These are phyloP conservation scores for Camelus dromedarius DNA, from an alignment of 2,113 vertebrate species.

Conservation along the genomic window DNA sequence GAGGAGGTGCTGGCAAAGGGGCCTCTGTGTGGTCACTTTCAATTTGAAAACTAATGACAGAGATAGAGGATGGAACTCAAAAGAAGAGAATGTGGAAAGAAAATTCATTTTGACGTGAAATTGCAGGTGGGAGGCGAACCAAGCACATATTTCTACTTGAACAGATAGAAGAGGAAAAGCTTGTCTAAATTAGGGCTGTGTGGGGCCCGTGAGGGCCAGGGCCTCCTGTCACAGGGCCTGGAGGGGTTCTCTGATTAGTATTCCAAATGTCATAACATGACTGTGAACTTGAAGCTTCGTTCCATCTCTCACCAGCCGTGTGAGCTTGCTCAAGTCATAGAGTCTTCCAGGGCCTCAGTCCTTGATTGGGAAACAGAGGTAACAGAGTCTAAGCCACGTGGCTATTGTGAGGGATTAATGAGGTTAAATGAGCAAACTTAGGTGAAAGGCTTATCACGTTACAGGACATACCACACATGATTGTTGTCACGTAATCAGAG, in stretches of 20 bases:
- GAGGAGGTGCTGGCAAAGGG: not conserved
- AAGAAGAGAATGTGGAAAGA: not conserved
- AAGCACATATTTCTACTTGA: not conserved
- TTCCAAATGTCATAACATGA: not conserved
- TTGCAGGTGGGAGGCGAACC: not conserved
- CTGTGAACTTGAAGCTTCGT: not conserved
- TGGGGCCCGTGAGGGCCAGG: not conserved
- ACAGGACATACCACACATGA: no score
- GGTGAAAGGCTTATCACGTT: not conserved
- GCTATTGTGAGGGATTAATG: not conserved
- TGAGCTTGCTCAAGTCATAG: not conserved
- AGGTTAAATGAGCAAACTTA: not conserved
- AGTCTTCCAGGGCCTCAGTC: not conserved
- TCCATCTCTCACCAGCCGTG: not conserved
- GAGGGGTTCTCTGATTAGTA: not conserved
- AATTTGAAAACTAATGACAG: slow-evolving; percentile 13
- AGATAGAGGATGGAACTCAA: not conserved
- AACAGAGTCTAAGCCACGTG: not conserved
- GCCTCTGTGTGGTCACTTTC: not conserved
- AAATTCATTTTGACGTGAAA: not conserved
- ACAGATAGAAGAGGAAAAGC: not conserved
- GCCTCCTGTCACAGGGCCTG: rapidly evolving
- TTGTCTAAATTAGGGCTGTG: not conserved
- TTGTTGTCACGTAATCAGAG: not conserved
- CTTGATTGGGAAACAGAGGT: not conserved